phyloP scores from a whole-genome alignment of 2,888 invertebrate species.

The Pyralis farinalis region DNA sequence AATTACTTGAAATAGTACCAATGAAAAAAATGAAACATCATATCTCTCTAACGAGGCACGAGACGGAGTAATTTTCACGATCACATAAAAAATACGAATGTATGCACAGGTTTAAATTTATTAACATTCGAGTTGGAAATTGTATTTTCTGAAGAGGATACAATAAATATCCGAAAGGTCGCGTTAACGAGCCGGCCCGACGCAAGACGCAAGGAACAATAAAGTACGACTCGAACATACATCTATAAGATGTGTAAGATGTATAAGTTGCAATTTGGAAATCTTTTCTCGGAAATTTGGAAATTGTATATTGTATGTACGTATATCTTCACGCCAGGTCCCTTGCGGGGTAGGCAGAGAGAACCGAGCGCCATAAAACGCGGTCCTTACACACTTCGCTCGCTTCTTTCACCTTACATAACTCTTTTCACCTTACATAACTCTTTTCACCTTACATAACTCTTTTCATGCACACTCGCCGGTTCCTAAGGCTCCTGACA shows the following conservation, averaged over 20 bases:
- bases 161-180: constrained; percentile 76
- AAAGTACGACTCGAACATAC: constrained; percentile 60
- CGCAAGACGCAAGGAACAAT: constrained; percentile 68
- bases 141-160: constrained; percentile 76
- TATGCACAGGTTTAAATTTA: constrained; percentile 57
- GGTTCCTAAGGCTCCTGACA: too few relatives aligned
- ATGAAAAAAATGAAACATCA: constrained; percentile 5
- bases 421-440: too few relatives aligned
- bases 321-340: too few relatives aligned
- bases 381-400: too few relatives aligned
- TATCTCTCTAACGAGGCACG: constrained; percentile 16
- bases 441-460: too few relatives aligned
- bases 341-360: too few relatives aligned
- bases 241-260: constrained; percentile 43
- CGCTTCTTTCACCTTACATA: too few relatives aligned
- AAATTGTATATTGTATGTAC: too few relatives aligned
- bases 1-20: not conserved
- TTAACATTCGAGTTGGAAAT: constrained; percentile 69
- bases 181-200: constrained; percentile 72
- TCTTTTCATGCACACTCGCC: too few relatives aligned
- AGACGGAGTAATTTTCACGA: constrained; percentile 22
- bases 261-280: constrained; percentile 46
- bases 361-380: too few relatives aligned
- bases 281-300: too few relatives aligned
- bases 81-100: constrained; percentile 37